Evolutionary conservation across 2,113 vertebrate genomes (phyloP).

Genomic region (Symphodus melops): DNA sequence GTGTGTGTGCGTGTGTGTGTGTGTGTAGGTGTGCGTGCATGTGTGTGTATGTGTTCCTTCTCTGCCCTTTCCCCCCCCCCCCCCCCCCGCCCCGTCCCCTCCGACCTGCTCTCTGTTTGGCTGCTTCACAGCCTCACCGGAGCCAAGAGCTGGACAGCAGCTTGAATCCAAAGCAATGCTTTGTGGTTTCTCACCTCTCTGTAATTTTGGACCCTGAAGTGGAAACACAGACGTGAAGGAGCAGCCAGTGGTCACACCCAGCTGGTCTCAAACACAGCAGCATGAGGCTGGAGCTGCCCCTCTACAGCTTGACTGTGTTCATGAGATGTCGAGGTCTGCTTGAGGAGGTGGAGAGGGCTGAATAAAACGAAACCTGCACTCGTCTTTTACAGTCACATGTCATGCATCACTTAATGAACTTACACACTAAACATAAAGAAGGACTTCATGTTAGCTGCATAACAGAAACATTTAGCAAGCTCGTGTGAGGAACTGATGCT

Average conservation of each 20-base stretch:
- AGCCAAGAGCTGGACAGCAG: conserved; percentile 26
- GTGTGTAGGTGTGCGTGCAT: background rate
- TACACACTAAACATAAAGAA: too few species aligned
- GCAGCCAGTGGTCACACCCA: background rate
- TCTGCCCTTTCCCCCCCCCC: conserved; percentile 16
- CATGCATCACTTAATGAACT: too few species aligned
- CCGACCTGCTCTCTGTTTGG: conserved; percentile 27
- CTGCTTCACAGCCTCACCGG: conserved; percentile 13
- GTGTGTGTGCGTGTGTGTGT: background rate
- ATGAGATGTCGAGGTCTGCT: background rate
- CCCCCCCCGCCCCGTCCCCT: background rate
- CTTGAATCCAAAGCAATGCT: conserved; percentile 39
- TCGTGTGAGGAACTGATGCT: too few species aligned
- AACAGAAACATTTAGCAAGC: too few species aligned
- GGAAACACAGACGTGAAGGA: conserved; percentile 3
- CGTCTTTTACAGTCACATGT: too few species aligned
- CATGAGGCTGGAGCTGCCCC: background rate
- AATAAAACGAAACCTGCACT: too few species aligned
- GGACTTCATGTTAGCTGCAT: too few species aligned
- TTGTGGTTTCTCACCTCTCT: conserved; percentile 30
- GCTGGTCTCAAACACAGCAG: background rate
- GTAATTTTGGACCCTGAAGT: conserved; percentile 3
- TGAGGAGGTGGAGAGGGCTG: background rate
- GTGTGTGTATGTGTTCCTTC: background rate
- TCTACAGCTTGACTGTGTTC: background rate